Percentiles rank a stretch among this genome's conserved stretches.
phyloP scores from a whole-genome alignment of 2,888 invertebrate species.

The Pseudococcus longispinus region DNA sequence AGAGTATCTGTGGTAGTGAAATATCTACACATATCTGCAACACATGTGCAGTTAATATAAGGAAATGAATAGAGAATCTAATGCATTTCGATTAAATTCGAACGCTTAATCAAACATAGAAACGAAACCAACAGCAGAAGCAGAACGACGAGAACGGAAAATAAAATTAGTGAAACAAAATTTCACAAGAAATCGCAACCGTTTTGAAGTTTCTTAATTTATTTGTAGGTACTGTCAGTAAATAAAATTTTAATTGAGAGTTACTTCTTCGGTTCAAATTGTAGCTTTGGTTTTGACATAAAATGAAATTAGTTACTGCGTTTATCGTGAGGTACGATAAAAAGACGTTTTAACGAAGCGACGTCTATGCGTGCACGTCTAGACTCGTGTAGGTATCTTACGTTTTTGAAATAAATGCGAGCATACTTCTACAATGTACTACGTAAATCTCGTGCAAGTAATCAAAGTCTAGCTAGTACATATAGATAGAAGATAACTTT shows the following conservation, averaged over 20 bases:
- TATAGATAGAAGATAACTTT: background rate
- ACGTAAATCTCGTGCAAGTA: background rate
- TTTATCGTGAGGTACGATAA: background rate
- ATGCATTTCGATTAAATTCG: constrained; percentile 22
- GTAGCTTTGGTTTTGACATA: constrained; percentile 37
- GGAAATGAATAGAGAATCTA: constrained; percentile 4
- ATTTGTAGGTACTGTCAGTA: constrained; percentile 27
- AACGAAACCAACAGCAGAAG: background rate
- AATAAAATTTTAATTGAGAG: constrained; percentile 44
- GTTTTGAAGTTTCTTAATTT: constrained; percentile 42
- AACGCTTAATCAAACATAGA: constrained; percentile 22
- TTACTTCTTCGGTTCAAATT: constrained; percentile 8
- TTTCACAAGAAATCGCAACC: constrained; percentile 37
- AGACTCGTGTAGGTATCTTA: background rate
- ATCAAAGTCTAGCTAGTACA: background rate
- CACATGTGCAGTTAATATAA: background rate
- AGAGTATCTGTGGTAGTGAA: background rate
- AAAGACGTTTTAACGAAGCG: background rate
- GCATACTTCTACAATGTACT: background rate
- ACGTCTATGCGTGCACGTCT: background rate
- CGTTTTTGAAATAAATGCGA: background rate
- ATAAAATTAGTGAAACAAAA: constrained; percentile 44
- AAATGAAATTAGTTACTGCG: constrained; percentile 42
- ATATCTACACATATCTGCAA: background rate
- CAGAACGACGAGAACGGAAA: constrained; percentile 19